A percentile compares a stretch with the other conserved stretches of the same genome.
These are phyloP conservation scores for Helleia helle DNA, from an alignment of 2,888 invertebrate species.

Conservation along the genomic window DNA sequence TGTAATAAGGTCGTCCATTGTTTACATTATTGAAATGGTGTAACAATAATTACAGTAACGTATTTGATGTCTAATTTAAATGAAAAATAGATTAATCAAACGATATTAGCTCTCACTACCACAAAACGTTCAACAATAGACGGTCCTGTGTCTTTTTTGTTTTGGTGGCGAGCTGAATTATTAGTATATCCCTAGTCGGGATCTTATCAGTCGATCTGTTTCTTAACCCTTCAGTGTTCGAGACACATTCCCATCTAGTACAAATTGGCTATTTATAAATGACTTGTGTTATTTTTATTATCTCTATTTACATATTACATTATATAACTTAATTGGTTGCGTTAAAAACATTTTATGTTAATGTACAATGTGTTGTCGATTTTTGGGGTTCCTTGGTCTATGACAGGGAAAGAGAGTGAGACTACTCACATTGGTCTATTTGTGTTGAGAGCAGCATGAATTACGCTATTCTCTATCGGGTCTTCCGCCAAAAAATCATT, in stretches of 20 bases:
- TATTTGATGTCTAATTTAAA: conserved; percentile 60
- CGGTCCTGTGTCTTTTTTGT: conserved; percentile 59
- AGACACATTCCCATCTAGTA: conserved; percentile 46
- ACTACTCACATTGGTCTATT: too few species aligned
- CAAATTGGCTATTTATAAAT: conserved; percentile 13
- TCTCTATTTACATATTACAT: conserved; percentile 2
- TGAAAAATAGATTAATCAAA: conserved; percentile 62
- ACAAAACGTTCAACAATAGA: conserved; percentile 62
- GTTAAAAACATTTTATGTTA: neutral
- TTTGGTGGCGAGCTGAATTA: conserved; percentile 43
- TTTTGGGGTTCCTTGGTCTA: too few species aligned
- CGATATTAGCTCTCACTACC: conserved; percentile 55
- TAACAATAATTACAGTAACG: conserved; percentile 53
- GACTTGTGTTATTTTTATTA: conserved; percentile 4
- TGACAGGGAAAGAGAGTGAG: too few species aligned
- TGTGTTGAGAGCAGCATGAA: too few species aligned
- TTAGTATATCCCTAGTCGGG: conserved; percentile 49
- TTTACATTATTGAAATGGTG: conserved; percentile 48
- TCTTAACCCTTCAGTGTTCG: conserved; percentile 63
- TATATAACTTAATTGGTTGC: neutral
- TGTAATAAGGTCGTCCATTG: conserved; percentile 25
- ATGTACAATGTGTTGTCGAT: neutral
- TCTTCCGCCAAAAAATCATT: too few species aligned
- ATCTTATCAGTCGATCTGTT: conserved; percentile 61
- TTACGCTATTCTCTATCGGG: too few species aligned